phyloP scores from a whole-genome alignment of 1,140 invertebrate species.

The Cotesia chilonis region DNA sequence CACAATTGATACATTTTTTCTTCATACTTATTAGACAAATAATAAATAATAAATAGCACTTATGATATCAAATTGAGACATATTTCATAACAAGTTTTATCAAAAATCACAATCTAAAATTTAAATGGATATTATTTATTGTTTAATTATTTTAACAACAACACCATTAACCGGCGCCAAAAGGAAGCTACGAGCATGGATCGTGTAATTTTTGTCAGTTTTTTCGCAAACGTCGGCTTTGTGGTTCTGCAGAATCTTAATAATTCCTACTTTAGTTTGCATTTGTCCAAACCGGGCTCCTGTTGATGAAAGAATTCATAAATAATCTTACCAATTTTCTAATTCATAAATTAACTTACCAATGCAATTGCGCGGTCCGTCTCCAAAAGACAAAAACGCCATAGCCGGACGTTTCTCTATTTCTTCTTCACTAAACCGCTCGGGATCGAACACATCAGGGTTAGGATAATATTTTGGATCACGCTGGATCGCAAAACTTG shows the following conservation, averaged over 20 bases:
- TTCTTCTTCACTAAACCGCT: slow-evolving; percentile 68
- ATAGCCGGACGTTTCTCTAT: slow-evolving; percentile 64
- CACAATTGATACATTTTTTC: neutral
- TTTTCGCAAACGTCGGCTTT: slow-evolving; percentile 53
- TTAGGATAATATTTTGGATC: slow-evolving; percentile 69
- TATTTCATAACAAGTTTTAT: too few species aligned
- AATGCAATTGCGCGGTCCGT: slow-evolving; percentile 77
- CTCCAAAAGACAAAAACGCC: slow-evolving; percentile 75
- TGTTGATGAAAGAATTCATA: slow-evolving; percentile 32
- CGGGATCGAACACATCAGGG: slow-evolving; percentile 70
- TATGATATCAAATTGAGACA: neutral
- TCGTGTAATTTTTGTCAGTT: slow-evolving; percentile 50
- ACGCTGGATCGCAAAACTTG: slow-evolving; percentile 68
- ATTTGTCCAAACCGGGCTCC: slow-evolving; percentile 60
- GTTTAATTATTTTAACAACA: slow-evolving; percentile 45
- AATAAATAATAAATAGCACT: neutral
- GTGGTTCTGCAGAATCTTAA: slow-evolving; percentile 60
- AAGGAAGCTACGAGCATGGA: slow-evolving; percentile 42
- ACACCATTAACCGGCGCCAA: slow-evolving; percentile 45
- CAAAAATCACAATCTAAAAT: neutral
- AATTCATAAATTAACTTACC: slow-evolving; percentile 61
- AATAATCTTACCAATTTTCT: slow-evolving; percentile 3
- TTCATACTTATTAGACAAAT: neutral
- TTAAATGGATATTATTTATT: neutral
- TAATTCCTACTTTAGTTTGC: slow-evolving; percentile 65